Conservation (phyloP, 2,797 vertebrate species). For the Epinephelus awoara region DNA sequence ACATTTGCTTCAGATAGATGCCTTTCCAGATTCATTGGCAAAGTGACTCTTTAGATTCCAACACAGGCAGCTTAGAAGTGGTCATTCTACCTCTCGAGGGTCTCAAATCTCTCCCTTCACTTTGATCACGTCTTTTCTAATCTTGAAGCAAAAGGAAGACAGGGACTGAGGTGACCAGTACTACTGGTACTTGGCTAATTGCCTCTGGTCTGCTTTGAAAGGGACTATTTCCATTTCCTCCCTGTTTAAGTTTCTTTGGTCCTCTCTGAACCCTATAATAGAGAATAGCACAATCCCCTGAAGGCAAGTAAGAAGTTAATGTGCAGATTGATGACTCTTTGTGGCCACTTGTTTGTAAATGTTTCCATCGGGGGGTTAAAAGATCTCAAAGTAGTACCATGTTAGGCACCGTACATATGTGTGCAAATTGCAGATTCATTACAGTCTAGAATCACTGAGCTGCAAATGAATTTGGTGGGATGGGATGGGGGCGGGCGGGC, state of each 20-base stretch:
- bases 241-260: slow-evolving; percentile 70
- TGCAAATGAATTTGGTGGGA: slow-evolving; percentile 83
- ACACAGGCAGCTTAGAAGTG: slow-evolving; percentile 36
- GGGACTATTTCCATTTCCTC: slow-evolving; percentile 65
- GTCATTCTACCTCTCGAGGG: slow-evolving; percentile 30
- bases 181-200: slow-evolving; percentile 60
- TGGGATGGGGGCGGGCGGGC: slow-evolving; percentile 58
- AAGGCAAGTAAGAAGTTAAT: slow-evolving; percentile 79
- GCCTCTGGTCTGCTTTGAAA: slow-evolving; percentile 60
- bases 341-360: slow-evolving; percentile 87
- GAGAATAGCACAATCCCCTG: slow-evolving; percentile 70
- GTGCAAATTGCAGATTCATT: slow-evolving; percentile 86
- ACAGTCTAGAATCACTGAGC: slow-evolving; percentile 77
- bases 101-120: slow-evolving; percentile 42
- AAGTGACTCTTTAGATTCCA: slow-evolving; percentile 44
- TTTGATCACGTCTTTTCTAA: slow-evolving; percentile 51
- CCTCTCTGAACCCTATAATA: slow-evolving; percentile 76
- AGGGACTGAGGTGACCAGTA: slow-evolving; percentile 53
- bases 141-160: slow-evolving; percentile 38
- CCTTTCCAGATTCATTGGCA: slow-evolving; percentile 64
- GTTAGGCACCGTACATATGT: slow-evolving; percentile 81
- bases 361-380: slow-evolving; percentile 84
- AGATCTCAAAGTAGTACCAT: slow-evolving; percentile 77
- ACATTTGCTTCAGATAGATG: slow-evolving; percentile 52
- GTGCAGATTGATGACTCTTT: slow-evolving; percentile 83